Percentiles rank a stretch among this genome's conserved stretches.
phyloP scores from a whole-genome alignment of 2,797 vertebrate genomes.

The Smutsia temminckii region DNA sequence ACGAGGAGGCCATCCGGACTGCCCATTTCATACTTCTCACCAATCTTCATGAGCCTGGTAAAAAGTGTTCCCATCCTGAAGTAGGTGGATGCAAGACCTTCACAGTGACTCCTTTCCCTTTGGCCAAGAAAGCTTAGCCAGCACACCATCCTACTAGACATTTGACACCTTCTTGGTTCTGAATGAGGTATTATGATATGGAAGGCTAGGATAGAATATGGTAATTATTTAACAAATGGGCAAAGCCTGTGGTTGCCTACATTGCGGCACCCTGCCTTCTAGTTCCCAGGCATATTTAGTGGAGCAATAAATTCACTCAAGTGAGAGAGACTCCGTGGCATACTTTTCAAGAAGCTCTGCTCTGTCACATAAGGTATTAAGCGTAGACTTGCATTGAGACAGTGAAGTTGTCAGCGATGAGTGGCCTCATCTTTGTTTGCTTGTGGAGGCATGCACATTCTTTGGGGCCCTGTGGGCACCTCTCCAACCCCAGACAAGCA shows the following conservation, averaged over 20 bases:
- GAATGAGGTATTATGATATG: background rate
- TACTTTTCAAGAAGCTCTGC: slow-evolving; percentile 39
- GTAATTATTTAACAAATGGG: background rate
- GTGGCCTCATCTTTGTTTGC: background rate
- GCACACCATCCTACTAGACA: background rate
- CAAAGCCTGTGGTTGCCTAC: background rate
- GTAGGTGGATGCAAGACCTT: background rate
- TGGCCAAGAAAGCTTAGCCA: background rate
- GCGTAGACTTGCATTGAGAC: background rate
- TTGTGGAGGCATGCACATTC: slow-evolving; percentile 1
- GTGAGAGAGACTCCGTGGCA: background rate
- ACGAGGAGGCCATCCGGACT: background rate
- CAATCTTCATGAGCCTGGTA: background rate
- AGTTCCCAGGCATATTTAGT: slow-evolving; percentile 1
- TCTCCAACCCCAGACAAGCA: background rate
- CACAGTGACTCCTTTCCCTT: background rate
- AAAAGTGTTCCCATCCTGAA: background rate
- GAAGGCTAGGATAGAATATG: slow-evolving; percentile 17
- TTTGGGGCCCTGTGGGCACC: slow-evolving; percentile 3
- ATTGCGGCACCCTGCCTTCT: background rate
- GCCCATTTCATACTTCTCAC: background rate
- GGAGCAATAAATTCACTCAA: slow-evolving; percentile 6
- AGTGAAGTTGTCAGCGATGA: slow-evolving; percentile 45
- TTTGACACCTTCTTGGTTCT: slow-evolving; percentile 6
- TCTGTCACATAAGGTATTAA: slow-evolving; percentile 41